Percentiles rank a stretch among this genome's conserved stretches.
These are phyloP conservation scores for Chanos chanos DNA, from an alignment of 2,797 vertebrate species.

Conservation along the genomic window DNA sequence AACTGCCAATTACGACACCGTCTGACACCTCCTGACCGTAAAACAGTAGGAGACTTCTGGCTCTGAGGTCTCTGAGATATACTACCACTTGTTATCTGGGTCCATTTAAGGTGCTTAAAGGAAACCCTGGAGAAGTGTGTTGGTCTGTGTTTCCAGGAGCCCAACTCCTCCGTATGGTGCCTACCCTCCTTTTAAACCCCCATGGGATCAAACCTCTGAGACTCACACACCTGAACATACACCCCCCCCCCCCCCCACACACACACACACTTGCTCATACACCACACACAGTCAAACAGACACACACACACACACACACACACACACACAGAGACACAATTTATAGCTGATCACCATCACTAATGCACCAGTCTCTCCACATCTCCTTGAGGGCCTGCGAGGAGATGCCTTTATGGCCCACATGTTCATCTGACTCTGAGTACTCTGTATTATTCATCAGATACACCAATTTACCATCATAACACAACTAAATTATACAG, in stretches of 20 bases:
- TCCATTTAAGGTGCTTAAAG: neutral
- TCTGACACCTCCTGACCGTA: neutral
- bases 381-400: neutral
- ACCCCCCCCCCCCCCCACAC: too few relatives aligned
- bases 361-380: neutral
- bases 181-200: neutral
- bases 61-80: neutral
- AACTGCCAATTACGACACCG: neutral
- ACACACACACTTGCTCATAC: too few relatives aligned
- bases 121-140: neutral
- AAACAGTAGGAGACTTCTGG: neutral
- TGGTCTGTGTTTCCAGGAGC: neutral
- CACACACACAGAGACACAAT: neutral
- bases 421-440: neutral
- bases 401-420: neutral
- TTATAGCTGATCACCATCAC: constrained; percentile 5
- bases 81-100: neutral
- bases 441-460: neutral
- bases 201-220: neutral
- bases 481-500: too few relatives aligned
- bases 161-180: neutral
- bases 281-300: too few relatives aligned
- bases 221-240: neutral
- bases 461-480: constrained; percentile 1
- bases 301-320: neutral